Evolutionary conservation across 2,113 vertebrate species (phyloP), one percentile per base, ranked within the genome.

Genomic region (Sula dactylatra): DNA sequence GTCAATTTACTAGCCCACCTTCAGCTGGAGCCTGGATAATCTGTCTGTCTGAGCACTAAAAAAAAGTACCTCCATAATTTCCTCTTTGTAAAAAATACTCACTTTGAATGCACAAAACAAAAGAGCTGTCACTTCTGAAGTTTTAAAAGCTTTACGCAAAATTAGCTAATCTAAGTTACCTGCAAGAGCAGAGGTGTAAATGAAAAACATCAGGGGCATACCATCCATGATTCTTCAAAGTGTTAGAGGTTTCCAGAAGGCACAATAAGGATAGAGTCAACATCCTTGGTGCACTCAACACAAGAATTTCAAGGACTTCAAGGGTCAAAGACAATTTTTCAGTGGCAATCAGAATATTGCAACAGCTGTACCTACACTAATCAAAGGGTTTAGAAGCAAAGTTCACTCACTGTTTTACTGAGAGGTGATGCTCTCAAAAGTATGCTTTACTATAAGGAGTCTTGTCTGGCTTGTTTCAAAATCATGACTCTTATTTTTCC

Each of bases 211-310:
- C 29, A 38, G 40, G 29, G 38, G 36, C 16, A 5, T 7, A 34
- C 0, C 0, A 71, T 45, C 31, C 61, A 13, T 4, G 8, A 44
- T 50, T 62, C 58, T 62, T 73, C 59, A 50, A 69, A 94, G 44
- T 4, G 7, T 62, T 45, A 58, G 85, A 94, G 82, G 71, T 82
- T 95, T 93, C 93, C 70, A 86, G 93, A 87, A 92, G n/a, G 54
- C 71, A 80, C 42, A 22, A 1, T 25, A 82, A 65, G 61, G 73
- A 84, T 8, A 47, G 15, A 80, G 26, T 62, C 67, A 82, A 83
- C 40, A 56, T 17, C 76, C 58, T 62, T 27, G 4, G 38, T 31
- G 36, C 29, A 22, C 67, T 78, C 54, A 76, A 44, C 34, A 65
- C 25, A 52, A 77, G 29, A 34, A 78, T 67, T 93, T 72, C 59